A percentile compares a stretch with the other conserved stretches of the same genome.
Conservation (phyloP, 2,888 invertebrate species). For the Omphaloscelis lunosa region DNA sequence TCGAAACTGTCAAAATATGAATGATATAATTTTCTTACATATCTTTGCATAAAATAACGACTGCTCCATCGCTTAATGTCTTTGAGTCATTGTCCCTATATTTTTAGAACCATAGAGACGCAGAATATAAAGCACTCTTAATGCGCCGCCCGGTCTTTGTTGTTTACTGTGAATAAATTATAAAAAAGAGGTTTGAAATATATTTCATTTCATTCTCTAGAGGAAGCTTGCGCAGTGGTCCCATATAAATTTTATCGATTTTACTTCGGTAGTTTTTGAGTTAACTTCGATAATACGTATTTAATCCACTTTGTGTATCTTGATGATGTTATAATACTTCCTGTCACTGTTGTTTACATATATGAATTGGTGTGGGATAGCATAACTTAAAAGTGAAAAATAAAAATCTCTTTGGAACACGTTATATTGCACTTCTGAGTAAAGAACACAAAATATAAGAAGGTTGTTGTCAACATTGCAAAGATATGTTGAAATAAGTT, state of each 20-base stretch:
- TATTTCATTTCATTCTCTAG: too few relatives aligned
- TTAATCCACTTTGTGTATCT: too few relatives aligned
- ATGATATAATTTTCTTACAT: conserved; percentile 34
- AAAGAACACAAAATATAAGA: conserved; percentile 8
- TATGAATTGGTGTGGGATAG: too few relatives aligned
- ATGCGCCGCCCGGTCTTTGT: conserved; percentile 65
- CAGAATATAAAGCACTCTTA: conserved; percentile 68
- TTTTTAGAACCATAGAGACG: conserved; percentile 57
- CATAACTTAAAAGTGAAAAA: too few relatives aligned
- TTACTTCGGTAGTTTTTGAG: too few relatives aligned
- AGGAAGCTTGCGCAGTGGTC: too few relatives aligned
- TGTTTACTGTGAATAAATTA: conserved; percentile 54
- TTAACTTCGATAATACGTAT: too few relatives aligned
- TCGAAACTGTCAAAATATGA: conserved; percentile 29
- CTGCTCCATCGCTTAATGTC: conserved; percentile 36
- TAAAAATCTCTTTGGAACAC: too few relatives aligned
- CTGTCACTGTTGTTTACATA: too few relatives aligned
- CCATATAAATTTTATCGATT: too few relatives aligned
- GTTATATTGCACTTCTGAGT: conserved; percentile 3
- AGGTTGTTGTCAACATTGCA: conserved; percentile 27
- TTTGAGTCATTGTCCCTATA: conserved; percentile 60
- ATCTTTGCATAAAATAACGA: conserved; percentile 27
- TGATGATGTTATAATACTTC: too few relatives aligned
- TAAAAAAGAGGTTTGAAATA: neutral
- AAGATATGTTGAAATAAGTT: neutral